Evolutionary conservation across 2,888 invertebrate species (phyloP).

Genomic region (Drosophila pegasa): DNA sequence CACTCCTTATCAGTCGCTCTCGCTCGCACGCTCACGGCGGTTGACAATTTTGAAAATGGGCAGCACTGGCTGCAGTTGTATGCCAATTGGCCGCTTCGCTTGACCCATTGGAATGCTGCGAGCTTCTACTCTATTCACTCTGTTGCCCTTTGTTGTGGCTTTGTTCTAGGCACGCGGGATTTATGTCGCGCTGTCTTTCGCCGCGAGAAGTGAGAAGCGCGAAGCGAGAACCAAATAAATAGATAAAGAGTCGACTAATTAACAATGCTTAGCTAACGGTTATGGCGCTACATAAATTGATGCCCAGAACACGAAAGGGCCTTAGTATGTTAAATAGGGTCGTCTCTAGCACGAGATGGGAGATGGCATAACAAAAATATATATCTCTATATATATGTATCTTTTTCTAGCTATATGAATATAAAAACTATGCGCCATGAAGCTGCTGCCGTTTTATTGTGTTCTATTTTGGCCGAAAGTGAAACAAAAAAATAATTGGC

Average conservation of each 20-base stretch:
- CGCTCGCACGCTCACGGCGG: background rate
- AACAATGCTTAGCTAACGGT: constrained; percentile 62
- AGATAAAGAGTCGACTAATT: constrained; percentile 54
- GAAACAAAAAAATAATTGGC: constrained; percentile 68
- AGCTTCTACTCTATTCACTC: constrained; percentile 15
- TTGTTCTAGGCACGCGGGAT: constrained; percentile 35
- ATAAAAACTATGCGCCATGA: constrained; percentile 1
- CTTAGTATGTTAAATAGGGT: constrained; percentile 43
- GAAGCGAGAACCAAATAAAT: constrained; percentile 2
- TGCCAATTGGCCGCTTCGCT: constrained; percentile 54
- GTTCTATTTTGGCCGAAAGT: constrained; percentile 60
- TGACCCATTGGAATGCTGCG: constrained; percentile 47
- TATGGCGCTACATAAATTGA: constrained; percentile 41
- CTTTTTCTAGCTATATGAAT: background rate
- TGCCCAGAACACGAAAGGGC: constrained; percentile 34
- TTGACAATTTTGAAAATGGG: constrained; percentile 53
- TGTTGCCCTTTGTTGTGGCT: background rate
- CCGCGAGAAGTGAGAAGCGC: background rate
- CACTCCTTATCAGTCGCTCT: no score
- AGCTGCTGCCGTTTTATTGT: constrained; percentile 50
- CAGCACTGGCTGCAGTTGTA: constrained; percentile 46
- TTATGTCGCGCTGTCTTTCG: constrained; percentile 31
- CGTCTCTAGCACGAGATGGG: no score
- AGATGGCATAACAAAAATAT: constrained; percentile 45
- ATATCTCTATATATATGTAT: background rate